Conservation (phyloP, 2,797 vertebrate species). For the Pipistrellus pipistrellus region DNA sequence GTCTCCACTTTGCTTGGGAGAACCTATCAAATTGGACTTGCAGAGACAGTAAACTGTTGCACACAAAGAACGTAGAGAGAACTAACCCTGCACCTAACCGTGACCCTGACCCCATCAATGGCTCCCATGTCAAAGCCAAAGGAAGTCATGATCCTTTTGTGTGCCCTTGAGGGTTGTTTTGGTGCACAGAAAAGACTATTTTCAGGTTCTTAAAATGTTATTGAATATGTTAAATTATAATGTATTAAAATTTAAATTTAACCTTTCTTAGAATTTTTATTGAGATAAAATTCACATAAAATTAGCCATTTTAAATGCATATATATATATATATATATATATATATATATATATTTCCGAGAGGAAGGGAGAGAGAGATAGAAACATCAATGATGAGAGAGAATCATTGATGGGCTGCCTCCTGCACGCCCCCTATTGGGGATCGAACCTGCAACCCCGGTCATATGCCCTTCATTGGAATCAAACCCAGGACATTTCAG, state of each 20-base stretch:
- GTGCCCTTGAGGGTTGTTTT: neutral
- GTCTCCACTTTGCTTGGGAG: neutral
- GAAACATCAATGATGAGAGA: no score
- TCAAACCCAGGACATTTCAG: no score
- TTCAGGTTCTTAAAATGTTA: neutral
- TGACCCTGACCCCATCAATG: neutral
- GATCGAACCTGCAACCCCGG: no score
- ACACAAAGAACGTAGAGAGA: neutral
- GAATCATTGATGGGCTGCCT: no score
- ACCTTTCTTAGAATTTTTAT: slow-evolving; percentile 17
- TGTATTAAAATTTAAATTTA: slow-evolving; percentile 7
- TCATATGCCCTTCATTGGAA: no score
- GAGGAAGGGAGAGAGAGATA: no score
- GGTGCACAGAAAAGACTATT: neutral
- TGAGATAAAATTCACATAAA: neutral
- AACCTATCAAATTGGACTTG: neutral
- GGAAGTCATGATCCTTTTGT: neutral
- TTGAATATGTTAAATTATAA: neutral
- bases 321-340: no score
- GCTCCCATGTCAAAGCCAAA: neutral
- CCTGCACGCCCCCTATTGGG: no score
- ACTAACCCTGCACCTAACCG: neutral
- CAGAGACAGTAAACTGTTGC: neutral
- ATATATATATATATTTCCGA: no score
- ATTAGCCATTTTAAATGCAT: neutral